These are phyloP conservation scores for Phataginus tricuspis DNA, from an alignment of 2,797 vertebrate species.

Conservation along the genomic window DNA sequence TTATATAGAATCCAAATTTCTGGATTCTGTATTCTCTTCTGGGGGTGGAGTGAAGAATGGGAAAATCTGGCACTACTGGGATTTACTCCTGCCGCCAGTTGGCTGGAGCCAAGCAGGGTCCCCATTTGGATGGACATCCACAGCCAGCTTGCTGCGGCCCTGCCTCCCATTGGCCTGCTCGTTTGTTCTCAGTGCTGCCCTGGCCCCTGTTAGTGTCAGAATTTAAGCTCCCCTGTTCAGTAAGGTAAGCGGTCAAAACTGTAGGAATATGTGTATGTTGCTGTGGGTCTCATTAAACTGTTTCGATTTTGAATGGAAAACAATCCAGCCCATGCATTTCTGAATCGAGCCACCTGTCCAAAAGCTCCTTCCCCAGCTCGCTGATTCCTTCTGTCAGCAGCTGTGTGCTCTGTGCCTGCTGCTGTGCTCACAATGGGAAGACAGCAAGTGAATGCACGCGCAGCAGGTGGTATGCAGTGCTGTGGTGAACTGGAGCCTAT, in stretches of 20 bases:
- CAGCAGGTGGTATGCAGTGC: background rate
- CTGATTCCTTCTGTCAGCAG: background rate
- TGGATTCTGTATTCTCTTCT: background rate
- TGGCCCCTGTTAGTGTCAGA: background rate
- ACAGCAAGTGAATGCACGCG: background rate
- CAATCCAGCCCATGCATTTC: background rate
- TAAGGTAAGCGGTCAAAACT: background rate
- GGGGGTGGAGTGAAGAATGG: background rate
- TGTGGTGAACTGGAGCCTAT: background rate
- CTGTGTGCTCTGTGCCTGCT: background rate
- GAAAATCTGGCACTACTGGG: background rate
- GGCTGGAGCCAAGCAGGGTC: background rate
- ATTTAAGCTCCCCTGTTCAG: background rate
- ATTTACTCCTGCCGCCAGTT: background rate
- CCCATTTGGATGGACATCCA: background rate
- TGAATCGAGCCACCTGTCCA: background rate
- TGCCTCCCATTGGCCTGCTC: background rate
- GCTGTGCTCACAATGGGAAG: background rate
- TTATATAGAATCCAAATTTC: background rate
- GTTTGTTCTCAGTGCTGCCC: background rate
- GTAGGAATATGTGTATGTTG: background rate
- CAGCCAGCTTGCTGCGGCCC: background rate
- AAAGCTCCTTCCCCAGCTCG: slow-evolving; percentile 5
- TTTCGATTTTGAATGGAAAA: background rate
- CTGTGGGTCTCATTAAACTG: background rate